Evolutionary conservation across 2,888 invertebrate species (phyloP), one percentile per base, ranked within the genome.

Genomic region (Aspidiotus rigidus): DNA sequence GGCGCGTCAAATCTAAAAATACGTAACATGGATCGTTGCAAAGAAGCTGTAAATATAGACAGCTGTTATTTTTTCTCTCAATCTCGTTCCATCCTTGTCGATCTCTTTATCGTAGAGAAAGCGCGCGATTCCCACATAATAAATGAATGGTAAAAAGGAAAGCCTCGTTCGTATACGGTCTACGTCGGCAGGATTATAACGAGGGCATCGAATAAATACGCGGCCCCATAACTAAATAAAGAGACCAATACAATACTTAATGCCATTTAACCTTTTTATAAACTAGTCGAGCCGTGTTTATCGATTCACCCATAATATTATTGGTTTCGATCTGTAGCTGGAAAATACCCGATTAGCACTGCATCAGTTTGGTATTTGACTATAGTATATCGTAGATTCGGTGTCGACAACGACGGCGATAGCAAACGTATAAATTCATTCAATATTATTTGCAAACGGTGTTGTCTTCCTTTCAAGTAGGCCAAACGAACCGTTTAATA

Each of bases 181-280:
- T 55, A 16, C 9, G 17, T 16, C 53, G 16, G 28, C 28, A 17
- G 59, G 59, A 59, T 59, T 59, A 59, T 59, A 28, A 28, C 11
- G 59, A 59, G 59, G 17, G 59, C 59, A 59, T 13, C 59, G 39
- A 59, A 62, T 28, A 28, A 28, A 28, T 28, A 28, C 62, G 11
- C 62, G 13, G n/a, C 41, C 44, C n/a, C 60, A 10, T 62, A 62
- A 62, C 44, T 44, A 62, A 62, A 62, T 62, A 62, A 62, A 41
- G 44, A 41, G 62, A 42, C 64, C 54, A 64, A 64, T 55, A 64
- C 13, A 64, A 64, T 64, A 64, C 64, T 64, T 54, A 54, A 64
- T 55, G 39, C 40, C 64, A 40, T 64, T 64, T 64, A 54, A 64
- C 55, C 64, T 55, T 63, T 63, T 64, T 64, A 54, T 64, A 28